phyloP scores from a whole-genome alignment of 2,113 vertebrate species.

The Pogonocichla stellata region DNA sequence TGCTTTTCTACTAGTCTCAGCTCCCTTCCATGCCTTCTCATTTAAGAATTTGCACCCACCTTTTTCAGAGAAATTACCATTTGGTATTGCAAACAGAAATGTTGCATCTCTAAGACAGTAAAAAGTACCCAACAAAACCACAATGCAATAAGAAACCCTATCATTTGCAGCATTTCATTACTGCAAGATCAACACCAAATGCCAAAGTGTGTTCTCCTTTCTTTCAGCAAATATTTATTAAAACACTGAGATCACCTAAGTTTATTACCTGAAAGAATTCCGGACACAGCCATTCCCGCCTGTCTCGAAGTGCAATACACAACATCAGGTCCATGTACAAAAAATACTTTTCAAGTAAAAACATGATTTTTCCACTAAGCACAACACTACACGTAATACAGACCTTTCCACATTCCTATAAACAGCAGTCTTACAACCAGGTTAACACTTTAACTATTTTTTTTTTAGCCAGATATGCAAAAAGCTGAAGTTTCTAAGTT shows the following conservation, averaged over 20 bases:
- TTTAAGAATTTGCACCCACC: background rate
- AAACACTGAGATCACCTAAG: background rate
- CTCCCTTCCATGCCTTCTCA: background rate
- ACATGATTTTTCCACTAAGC: background rate
- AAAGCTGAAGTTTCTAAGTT: background rate
- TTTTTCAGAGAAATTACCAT: background rate
- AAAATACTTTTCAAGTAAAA: background rate
- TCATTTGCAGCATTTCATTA: background rate
- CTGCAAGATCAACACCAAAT: background rate
- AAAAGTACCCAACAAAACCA: background rate
- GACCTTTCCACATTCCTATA: background rate
- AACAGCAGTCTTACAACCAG: background rate
- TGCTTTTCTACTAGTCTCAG: background rate
- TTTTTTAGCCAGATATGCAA: background rate
- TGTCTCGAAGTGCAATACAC: background rate
- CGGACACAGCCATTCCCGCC: background rate
- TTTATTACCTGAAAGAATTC: background rate
- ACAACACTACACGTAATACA: fast-evolving
- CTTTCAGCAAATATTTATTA: background rate
- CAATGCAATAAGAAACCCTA: background rate
- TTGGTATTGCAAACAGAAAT: background rate
- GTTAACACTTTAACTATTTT: background rate
- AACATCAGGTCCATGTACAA: background rate
- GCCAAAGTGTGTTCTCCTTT: background rate
- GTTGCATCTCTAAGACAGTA: background rate